Conservation (phyloP, 2,797 vertebrate species). For the Pteropus rufus region DNA sequence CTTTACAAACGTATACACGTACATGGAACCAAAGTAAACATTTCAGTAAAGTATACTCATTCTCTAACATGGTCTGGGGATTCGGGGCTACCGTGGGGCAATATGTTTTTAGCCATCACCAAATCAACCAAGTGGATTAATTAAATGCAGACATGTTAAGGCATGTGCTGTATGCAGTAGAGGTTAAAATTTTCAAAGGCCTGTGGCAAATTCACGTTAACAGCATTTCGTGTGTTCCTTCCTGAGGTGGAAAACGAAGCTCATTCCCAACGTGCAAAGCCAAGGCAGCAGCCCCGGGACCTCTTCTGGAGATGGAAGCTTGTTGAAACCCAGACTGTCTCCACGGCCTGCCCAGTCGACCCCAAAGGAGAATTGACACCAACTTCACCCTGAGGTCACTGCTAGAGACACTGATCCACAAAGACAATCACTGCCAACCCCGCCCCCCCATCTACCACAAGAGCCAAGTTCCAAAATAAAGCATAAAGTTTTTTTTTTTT, state of each 20-base stretch:
- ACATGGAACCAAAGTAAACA: not conserved
- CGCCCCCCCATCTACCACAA: slow-evolving; percentile 69
- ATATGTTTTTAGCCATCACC: not conserved
- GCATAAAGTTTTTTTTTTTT: slow-evolving; percentile 4
- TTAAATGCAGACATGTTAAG: not conserved
- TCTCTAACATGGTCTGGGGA: not conserved
- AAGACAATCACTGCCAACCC: slow-evolving; percentile 94
- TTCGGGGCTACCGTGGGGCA: not conserved
- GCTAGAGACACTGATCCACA: slow-evolving; percentile 92
- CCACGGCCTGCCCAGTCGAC: slow-evolving; percentile 84
- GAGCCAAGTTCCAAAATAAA: slow-evolving; percentile 69
- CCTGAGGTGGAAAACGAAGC: slow-evolving; percentile 94
- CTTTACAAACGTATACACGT: not conserved
- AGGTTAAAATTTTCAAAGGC: not conserved
- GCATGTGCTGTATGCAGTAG: not conserved
- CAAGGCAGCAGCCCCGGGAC: slow-evolving; percentile 95
- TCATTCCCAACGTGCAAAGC: slow-evolving; percentile 96
- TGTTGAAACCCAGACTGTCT: slow-evolving; percentile 90
- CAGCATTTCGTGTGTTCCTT: slow-evolving; percentile 48
- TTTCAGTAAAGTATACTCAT: not conserved
- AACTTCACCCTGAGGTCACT: slow-evolving; percentile 84
- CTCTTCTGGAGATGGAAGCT: slow-evolving; percentile 99
- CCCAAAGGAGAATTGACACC: slow-evolving; percentile 85
- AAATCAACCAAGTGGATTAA: not conserved
- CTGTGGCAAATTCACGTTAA: not conserved